phyloP scores from a whole-genome alignment of 2,113 vertebrate species.

The Passer domesticus region DNA sequence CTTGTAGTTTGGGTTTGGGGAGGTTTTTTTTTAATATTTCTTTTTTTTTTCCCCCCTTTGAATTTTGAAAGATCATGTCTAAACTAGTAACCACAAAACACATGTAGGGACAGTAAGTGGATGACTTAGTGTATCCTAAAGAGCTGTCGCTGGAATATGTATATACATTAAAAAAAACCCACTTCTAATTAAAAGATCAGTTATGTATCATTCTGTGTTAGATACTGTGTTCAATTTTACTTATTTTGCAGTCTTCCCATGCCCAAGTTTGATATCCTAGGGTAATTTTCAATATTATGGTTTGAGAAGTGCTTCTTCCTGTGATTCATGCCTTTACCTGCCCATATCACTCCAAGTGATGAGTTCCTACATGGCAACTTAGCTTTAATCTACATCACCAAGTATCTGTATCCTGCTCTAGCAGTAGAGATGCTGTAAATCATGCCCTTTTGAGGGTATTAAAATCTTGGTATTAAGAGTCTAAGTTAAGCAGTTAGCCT shows the following conservation, averaged over 20 bases:
- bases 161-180: neutral
- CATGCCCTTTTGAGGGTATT: neutral
- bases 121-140: neutral
- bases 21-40: neutral
- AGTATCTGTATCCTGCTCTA: neutral
- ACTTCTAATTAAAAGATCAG: neutral
- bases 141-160: rapidly evolving
- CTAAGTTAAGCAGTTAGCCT: neutral
- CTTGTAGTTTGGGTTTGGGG: neutral
- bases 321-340: neutral
- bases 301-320: neutral
- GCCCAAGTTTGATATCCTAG: neutral
- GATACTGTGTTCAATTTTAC: neutral
- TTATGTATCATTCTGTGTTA: neutral
- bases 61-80: neutral
- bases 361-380: neutral
- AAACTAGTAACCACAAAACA: neutral
- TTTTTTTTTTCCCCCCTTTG: neutral
- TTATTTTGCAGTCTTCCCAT: neutral
- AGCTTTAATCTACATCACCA: neutral
- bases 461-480: neutral
- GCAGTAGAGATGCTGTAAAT: neutral
- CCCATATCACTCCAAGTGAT: neutral
- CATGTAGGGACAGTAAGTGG: neutral
- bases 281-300: neutral